phyloP scores from a whole-genome alignment of 2,113 vertebrate genomes.

The Regulus satrapa region DNA sequence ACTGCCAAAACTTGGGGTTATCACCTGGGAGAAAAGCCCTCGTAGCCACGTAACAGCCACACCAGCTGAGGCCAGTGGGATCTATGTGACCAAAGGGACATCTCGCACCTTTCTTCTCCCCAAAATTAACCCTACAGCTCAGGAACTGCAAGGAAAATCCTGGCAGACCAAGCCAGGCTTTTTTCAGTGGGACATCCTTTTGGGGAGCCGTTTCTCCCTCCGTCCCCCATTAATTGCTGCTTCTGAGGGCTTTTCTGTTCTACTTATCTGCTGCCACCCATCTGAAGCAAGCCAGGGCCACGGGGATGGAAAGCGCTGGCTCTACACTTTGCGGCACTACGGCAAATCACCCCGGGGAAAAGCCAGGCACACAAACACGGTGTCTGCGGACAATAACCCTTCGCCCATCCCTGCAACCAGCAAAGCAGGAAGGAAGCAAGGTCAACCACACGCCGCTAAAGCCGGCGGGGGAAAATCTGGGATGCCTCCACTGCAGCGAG shows the following conservation, averaged over 20 bases:
- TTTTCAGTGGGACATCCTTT: neutral
- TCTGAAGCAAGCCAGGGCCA: neutral
- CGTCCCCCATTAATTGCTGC: neutral
- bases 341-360: neutral
- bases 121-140: neutral
- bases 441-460: fast-evolving
- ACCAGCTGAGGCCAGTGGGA: neutral
- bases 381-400: neutral
- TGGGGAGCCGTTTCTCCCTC: neutral
- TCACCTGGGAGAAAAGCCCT: neutral
- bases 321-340: neutral
- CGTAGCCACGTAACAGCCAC: neutral
- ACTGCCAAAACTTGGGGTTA: neutral
- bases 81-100: neutral
- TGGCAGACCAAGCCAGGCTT: neutral
- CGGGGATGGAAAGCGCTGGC: neutral
- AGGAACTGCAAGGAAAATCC: neutral
- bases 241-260: neutral
- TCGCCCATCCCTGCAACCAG: neutral
- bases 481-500: neutral
- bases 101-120: neutral
- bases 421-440: neutral
- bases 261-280: neutral
- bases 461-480: fast-evolving
- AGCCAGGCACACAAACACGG: neutral